Evolutionary conservation across 1,140 invertebrate species (phyloP).

Genomic region (Diorhabda sublineata): DNA sequence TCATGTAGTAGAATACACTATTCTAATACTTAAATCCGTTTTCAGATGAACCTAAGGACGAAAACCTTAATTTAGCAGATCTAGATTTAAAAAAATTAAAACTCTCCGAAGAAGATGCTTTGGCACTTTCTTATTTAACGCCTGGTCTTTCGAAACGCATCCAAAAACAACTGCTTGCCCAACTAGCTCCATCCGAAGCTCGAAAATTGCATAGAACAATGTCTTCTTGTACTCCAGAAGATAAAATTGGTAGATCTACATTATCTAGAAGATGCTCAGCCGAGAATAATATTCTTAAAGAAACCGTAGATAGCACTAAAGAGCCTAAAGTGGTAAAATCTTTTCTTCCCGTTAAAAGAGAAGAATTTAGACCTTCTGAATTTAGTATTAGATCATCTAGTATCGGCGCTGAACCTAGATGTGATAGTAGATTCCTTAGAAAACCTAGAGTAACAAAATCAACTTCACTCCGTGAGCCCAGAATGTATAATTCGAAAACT

Average conservation of each 20-base stretch:
- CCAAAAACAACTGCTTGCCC: conserved; percentile 60
- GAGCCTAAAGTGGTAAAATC: conserved; percentile 20
- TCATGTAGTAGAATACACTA: not conserved
- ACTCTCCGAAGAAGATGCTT: conserved; percentile 61
- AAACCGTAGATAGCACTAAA: not conserved
- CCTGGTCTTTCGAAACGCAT: conserved; percentile 60
- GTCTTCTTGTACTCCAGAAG: conserved; percentile 49
- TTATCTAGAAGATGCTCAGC: conserved; percentile 33
- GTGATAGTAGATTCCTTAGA: conserved; percentile 26
- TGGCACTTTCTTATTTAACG: conserved; percentile 60
- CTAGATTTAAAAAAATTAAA: conserved; percentile 60
- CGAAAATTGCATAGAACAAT: conserved; percentile 57
- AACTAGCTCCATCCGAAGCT: conserved; percentile 59
- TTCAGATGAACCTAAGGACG: conserved; percentile 46
- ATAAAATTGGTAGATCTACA: conserved; percentile 30
- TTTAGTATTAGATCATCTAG: conserved; percentile 31
- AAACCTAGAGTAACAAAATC: conserved; percentile 32
- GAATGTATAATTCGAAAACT: conserved; percentile 22
- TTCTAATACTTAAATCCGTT: conserved; percentile 15
- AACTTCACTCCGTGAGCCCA: conserved; percentile 30
- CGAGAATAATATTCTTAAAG: conserved; percentile 23
- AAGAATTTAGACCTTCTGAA: conserved; percentile 27
- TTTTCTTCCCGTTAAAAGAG: conserved; percentile 32
- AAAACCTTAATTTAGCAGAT: conserved; percentile 58
- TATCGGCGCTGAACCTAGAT: conserved; percentile 27